Conservation (phyloP, 2,888 invertebrate species). For the Hoplodrina blanda region DNA sequence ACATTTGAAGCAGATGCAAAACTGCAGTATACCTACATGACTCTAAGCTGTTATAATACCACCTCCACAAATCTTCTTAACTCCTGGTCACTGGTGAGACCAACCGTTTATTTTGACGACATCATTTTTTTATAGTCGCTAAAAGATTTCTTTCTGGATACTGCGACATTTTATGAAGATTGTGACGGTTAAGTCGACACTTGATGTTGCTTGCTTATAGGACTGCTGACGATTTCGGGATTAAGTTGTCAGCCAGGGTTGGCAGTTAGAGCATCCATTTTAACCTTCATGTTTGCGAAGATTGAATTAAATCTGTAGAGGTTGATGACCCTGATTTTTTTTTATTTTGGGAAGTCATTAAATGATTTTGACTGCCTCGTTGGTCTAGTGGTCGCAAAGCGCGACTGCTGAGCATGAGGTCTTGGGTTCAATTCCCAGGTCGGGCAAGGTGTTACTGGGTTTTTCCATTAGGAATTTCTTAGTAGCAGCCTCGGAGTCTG, state of each 20-base stretch:
- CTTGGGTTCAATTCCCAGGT: no score
- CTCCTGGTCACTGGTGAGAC: slow-evolving; percentile 25
- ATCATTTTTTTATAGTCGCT: slow-evolving; percentile 58
- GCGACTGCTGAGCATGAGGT: no score
- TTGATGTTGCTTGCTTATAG: slow-evolving; percentile 28
- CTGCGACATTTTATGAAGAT: slow-evolving; percentile 57
- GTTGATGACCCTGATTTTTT: no score
- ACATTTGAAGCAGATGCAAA: no score
- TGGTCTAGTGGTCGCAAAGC: no score
- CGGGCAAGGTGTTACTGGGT: no score
- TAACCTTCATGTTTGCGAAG: not conserved
- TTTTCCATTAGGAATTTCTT: no score
- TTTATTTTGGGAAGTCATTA: no score
- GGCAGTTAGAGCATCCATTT: not conserved
- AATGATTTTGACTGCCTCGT: no score
- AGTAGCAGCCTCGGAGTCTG: no score
- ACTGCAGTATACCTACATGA: no score
- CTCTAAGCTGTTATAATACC: not conserved
- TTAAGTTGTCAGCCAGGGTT: slow-evolving; percentile 13
- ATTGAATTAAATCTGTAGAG: not conserved
- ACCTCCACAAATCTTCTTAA: slow-evolving; percentile 20
- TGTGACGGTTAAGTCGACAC: slow-evolving; percentile 47
- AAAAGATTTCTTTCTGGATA: slow-evolving; percentile 56
- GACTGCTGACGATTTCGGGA: slow-evolving; percentile 25
- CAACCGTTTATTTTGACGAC: slow-evolving; percentile 60